These are phyloP conservation scores for Limnephilus lunatus DNA, from an alignment of 2,888 invertebrate genomes.

Conservation along the genomic window DNA sequence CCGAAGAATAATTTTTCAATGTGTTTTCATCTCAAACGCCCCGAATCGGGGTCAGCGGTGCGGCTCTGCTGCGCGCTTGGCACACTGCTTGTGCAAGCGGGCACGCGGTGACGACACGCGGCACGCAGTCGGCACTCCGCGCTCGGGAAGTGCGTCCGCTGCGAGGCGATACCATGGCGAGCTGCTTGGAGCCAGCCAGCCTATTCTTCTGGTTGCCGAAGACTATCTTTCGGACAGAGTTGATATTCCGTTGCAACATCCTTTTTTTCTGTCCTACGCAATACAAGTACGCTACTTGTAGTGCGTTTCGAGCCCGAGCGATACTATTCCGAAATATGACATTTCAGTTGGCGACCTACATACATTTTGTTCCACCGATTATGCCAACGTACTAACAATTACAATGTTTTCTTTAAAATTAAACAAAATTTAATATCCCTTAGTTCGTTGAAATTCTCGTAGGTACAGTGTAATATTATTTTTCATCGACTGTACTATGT, in stretches of 20 bases:
- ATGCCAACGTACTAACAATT: background rate
- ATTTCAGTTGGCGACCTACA: background rate
- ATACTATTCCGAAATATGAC: background rate
- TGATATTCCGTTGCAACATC: background rate
- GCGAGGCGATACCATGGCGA: background rate
- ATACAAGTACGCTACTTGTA: background rate
- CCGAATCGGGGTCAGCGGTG: slow-evolving; percentile 55
- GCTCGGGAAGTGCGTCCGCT: slow-evolving; percentile 43
- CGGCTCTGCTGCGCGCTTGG: slow-evolving; percentile 33
- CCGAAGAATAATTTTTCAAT: slow-evolving; percentile 67
- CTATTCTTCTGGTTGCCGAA: background rate
- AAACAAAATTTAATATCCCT: background rate
- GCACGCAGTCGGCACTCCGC: slow-evolving; percentile 41
- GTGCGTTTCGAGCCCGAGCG: background rate
- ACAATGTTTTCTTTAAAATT: background rate
- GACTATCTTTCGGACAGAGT: background rate
- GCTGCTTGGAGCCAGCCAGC: background rate
- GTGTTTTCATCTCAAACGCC: slow-evolving; percentile 44
- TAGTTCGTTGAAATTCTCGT: background rate
- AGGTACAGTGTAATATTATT: background rate
- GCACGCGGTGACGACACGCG: slow-evolving; percentile 52
- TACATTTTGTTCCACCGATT: background rate
- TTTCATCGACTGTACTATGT: background rate
- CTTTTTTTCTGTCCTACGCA: background rate
- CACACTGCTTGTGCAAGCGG: slow-evolving; percentile 23